Evolutionary conservation across 2,797 vertebrate genomes (phyloP), one percentile per base, ranked within the genome.

Genomic region (Semaprochilodus insignis): DNA sequence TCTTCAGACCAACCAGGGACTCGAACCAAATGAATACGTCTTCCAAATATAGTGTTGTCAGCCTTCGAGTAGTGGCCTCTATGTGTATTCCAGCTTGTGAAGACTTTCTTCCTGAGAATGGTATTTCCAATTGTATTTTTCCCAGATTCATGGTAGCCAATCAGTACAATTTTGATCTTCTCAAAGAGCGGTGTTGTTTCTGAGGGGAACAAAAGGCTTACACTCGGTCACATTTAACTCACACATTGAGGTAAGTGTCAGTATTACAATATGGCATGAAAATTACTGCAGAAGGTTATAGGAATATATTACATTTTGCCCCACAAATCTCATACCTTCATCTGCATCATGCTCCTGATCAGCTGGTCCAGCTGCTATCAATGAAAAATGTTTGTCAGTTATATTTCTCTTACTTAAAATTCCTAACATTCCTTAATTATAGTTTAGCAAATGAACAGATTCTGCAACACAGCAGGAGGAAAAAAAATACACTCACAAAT

Each of bases 1-100:
- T 62, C 59, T 65, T 27, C 62, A 27, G 27, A 65, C 62, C 62
- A 65, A 16, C 62, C 62, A 65, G 62, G 62, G 25, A 65, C 62
- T 31, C 62, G 62, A 34, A 65, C 11, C 6, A 65, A 31, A 17
- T 23, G 27, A 65, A 65, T 27, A 65, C 62, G 62, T 31, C 62
- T 65, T 31, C 62, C 62, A 65, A 65, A 65, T 65, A 65, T 34
- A 6, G 62, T 65, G 62, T 19, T 65, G 27, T 65, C 62, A 31
- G 27, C 25, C 62, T 65, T 65, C 27, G 1, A 17, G 15, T 16
- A 16, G 15, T 65, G 62, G 4, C 62, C 62, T 6, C 25, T 16
- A 16, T 65, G 13, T 27, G 4, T 65, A 31, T 65, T 65, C 62
- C 62, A 65, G 3, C 14, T 0, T 31, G 62, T 65, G 27, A 65